These are phyloP conservation scores for Bathynomus jamesi DNA, from an alignment of 1,140 invertebrate genomes.

Conservation along the genomic window DNA sequence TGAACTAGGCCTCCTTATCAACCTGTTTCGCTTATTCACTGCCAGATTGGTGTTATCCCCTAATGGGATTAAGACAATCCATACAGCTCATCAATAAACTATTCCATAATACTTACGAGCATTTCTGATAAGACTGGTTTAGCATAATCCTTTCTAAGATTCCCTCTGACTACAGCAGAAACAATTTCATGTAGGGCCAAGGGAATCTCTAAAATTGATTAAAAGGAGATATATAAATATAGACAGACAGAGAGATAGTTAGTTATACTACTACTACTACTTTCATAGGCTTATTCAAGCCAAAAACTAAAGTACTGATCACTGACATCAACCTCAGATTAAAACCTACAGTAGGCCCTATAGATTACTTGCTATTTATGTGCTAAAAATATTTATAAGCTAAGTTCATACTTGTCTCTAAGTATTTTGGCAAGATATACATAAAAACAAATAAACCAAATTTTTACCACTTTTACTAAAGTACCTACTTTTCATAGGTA, in stretches of 20 bases:
- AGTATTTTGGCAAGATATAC: no score
- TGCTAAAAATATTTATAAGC: no score
- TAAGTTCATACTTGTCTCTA: no score
- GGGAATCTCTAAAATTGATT: constrained; percentile 49
- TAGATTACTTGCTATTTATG: no score
- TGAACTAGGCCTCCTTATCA: neutral
- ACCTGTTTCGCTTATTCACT: neutral
- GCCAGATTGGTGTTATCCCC: neutral
- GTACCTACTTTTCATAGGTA: no score
- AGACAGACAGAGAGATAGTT: neutral
- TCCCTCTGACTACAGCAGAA: constrained; percentile 58
- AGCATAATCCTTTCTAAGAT: constrained; percentile 61
- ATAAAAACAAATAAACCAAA: no score
- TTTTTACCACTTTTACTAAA: no score
- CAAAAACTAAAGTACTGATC: neutral
- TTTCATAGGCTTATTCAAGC: neutral
- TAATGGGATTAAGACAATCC: neutral
- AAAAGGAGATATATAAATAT: constrained; percentile 38
- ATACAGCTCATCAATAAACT: constrained; percentile 24
- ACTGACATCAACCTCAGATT: neutral
- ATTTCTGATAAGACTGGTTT: constrained; percentile 58
- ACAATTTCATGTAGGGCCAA: constrained; percentile 54
- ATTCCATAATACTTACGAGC: constrained; percentile 50
- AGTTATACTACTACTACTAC: neutral
- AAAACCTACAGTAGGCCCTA: neutral